These are phyloP conservation scores for Dicycla oo DNA, from an alignment of 2,888 invertebrate genomes.

Conservation along the genomic window DNA sequence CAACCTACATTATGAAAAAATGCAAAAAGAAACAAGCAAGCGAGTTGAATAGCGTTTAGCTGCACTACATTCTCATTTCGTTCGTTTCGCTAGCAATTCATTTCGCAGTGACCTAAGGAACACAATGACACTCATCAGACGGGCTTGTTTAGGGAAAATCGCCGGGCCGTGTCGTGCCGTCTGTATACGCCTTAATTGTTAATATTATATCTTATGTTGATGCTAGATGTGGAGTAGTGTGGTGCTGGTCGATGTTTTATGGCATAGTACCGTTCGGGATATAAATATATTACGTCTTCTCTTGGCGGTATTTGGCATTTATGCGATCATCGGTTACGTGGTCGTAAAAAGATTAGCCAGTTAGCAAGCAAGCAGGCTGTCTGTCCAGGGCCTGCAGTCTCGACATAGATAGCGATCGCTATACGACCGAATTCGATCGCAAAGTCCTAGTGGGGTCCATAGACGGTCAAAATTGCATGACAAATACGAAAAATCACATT, in stretches of 20 bases:
- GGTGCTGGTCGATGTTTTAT: neutral
- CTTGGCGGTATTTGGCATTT: neutral
- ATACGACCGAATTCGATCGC: too few relatives aligned
- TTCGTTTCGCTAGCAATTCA: slow-evolving; percentile 61
- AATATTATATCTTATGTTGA: slow-evolving; percentile 60
- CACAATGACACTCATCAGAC: slow-evolving; percentile 86
- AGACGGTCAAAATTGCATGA: too few relatives aligned
- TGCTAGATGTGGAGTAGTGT: slow-evolving; percentile 3
- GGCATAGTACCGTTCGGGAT: neutral
- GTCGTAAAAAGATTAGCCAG: neutral
- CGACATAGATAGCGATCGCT: too few relatives aligned
- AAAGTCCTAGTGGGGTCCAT: too few relatives aligned
- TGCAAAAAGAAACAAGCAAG: slow-evolving; percentile 43
- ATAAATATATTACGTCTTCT: neutral
- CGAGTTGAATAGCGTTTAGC: slow-evolving; percentile 58
- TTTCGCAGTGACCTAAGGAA: slow-evolving; percentile 62
- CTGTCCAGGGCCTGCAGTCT: neutral
- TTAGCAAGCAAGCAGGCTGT: neutral
- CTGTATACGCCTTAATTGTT: slow-evolving; percentile 81
- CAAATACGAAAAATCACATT: too few relatives aligned
- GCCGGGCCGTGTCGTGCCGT: slow-evolving; percentile 64
- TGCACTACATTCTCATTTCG: slow-evolving; percentile 57
- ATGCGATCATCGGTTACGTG: neutral
- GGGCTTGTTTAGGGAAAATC: slow-evolving; percentile 85
- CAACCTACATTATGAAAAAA: slow-evolving; percentile 44